Percentiles rank a stretch among this genome's conserved stretches.
These are phyloP conservation scores for Bos indicus DNA, from an alignment of 2,113 vertebrate species.

Conservation along the genomic window DNA sequence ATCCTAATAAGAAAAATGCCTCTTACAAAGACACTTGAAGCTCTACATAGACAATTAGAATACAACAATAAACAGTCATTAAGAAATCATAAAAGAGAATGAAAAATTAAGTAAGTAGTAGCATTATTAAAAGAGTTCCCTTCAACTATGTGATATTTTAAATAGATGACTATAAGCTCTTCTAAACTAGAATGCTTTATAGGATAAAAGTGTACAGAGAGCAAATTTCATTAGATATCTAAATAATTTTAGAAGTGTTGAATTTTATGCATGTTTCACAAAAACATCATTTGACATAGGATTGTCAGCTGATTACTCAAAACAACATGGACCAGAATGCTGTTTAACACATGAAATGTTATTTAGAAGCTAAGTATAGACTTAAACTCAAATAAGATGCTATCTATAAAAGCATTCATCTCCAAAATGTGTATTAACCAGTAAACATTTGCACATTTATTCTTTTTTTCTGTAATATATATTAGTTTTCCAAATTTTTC, in stretches of 20 bases:
- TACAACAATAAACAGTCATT: constrained; percentile 12
- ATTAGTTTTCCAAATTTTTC: not conserved
- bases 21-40: not conserved
- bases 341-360: not conserved
- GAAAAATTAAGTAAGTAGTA: constrained; percentile 14
- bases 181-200: not conserved
- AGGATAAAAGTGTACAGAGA: not conserved
- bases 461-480: not conserved
- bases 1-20: not conserved
- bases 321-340: not conserved
- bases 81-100: constrained; percentile 40
- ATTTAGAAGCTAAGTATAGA: not conserved
- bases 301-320: not conserved
- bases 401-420: not conserved
- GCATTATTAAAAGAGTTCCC: not conserved
- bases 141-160: constrained; percentile 13
- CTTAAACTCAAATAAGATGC: not conserved
- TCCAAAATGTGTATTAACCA: not conserved
- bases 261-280: not conserved
- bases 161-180: not conserved
- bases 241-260: not conserved
- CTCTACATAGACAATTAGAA: constrained; percentile 24
- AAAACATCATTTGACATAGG: not conserved
- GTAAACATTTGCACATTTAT: not conserved
- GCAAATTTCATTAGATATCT: not conserved